Base-by-base conservation (phyloP, 2,113 vertebrate genomes). In the Glaucidium brasilianum region DNA sequence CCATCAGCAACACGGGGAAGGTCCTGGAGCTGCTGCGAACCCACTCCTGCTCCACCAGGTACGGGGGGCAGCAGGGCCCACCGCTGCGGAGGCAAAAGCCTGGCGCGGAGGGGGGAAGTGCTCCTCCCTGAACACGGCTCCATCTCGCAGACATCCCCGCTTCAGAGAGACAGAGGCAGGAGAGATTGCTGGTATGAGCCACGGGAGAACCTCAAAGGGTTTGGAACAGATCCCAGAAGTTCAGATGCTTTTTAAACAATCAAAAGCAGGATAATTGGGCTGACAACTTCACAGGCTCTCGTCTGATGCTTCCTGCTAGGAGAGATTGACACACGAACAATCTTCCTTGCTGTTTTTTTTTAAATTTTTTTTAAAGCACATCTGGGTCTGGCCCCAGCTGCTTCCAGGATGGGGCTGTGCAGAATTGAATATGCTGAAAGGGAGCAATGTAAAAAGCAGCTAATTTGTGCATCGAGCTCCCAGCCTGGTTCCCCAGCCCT, bases 1-100 rank as follows among this genome's bases (percentile, higher is more conserved):
- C 99, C 2, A 84, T 98, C 94, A 97, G 84, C 97, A 98, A 99
- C 98, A 98, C 99, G 0, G 99, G 99, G 67, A 98, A 97, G 94
- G 99, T 99, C n/a, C 98, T 99, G 18, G 99, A 99, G 85, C 98
- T 99, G 85, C 94, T 99, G 62, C 97, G 99, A 64, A 99, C 97
- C 85, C 98, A 99, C 0, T 98, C 99, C 3, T 98, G 98, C 71
- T 98, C 98, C 92, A 98, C 98, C 97, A 99, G 99, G 99, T 99
- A 90, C 26, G 3, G 63, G 32, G 15, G 27, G 47, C 29, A 22
- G 34, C 21, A 0, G 15, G 32, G 13, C 34, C 3, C 3, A 5
- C 5, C 15, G 5, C 35, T 4, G 26, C 2, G 3, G 50, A 39
- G 83, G 35, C 25, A 3, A n/a, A 22, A 66, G 3, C 26, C 49